Evolutionary conservation across 2,113 vertebrate species (phyloP).

Genomic region (Pollimyrus isidori): DNA sequence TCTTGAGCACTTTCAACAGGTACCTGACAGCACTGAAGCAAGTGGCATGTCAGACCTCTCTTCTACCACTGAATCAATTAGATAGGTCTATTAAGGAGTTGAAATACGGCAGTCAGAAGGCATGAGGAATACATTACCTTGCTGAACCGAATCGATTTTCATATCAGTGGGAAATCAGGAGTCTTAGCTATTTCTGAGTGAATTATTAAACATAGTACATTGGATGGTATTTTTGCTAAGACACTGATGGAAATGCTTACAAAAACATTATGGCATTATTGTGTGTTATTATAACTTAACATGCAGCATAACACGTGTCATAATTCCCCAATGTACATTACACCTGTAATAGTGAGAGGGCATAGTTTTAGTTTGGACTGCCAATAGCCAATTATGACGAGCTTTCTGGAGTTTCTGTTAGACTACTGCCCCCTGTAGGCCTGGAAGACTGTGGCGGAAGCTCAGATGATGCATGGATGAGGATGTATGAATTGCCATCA

Average conservation of each 20-base stretch:
- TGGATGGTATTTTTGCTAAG: neutral
- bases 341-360: neutral
- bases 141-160: neutral
- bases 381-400: neutral
- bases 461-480: neutral
- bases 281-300: neutral
- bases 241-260: neutral
- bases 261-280: neutral
- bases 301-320: neutral
- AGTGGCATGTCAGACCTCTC: neutral
- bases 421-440: neutral
- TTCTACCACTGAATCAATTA: neutral
- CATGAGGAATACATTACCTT: neutral
- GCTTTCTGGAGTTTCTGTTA: neutral
- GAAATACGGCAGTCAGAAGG: neutral
- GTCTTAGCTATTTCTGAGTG: neutral
- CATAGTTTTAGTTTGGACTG: neutral
- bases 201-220: constrained; percentile 4
- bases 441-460: neutral
- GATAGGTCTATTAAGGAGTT: neutral
- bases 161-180: neutral
- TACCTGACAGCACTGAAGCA: neutral
- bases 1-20: neutral
- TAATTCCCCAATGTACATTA: neutral
- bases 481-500: neutral